phyloP scores from a whole-genome alignment of 2,797 vertebrate species.

The Myotis vivesi region DNA sequence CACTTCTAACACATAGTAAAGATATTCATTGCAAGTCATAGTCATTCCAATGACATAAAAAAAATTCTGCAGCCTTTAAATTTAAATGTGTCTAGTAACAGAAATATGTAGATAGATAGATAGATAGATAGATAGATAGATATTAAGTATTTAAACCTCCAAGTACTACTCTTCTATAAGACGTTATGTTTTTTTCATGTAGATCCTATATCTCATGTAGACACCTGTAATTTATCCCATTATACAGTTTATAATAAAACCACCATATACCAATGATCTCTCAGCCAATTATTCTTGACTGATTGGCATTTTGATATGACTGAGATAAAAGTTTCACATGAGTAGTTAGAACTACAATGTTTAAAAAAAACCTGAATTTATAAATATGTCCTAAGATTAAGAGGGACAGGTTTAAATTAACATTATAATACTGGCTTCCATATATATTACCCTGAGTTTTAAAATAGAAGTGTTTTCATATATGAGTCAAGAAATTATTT shows the following conservation, averaged over 20 bases:
- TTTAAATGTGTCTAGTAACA: not conserved
- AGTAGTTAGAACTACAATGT: not conserved
- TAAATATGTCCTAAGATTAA: constrained; percentile 57
- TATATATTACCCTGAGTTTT: constrained; percentile 48
- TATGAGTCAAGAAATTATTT: constrained; percentile 53
- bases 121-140: too few species aligned
- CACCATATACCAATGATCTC: not conserved
- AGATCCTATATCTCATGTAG: not conserved
- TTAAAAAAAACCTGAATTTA: not conserved
- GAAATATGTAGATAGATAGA: not conserved
- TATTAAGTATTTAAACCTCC: not conserved
- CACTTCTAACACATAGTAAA: not conserved
- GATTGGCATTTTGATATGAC: constrained; percentile 23
- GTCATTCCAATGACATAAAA: not conserved
- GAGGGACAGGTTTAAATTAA: constrained; percentile 43
- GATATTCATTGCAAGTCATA: not conserved
- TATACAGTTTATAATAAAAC: constrained; percentile 41
- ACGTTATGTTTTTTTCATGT: not conserved
- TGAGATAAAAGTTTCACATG: constrained; percentile 44
- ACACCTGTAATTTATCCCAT: not conserved
- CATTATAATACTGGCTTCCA: constrained; percentile 41
- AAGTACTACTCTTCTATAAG: not conserved
- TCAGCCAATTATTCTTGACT: constrained; percentile 18
- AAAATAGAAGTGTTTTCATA: constrained; percentile 52
- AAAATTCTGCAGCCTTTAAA: not conserved